A percentile compares a stretch with the other conserved stretches of the same genome.
phyloP scores from a whole-genome alignment of 2,113 vertebrate genomes.

The Siniperca knerii region DNA sequence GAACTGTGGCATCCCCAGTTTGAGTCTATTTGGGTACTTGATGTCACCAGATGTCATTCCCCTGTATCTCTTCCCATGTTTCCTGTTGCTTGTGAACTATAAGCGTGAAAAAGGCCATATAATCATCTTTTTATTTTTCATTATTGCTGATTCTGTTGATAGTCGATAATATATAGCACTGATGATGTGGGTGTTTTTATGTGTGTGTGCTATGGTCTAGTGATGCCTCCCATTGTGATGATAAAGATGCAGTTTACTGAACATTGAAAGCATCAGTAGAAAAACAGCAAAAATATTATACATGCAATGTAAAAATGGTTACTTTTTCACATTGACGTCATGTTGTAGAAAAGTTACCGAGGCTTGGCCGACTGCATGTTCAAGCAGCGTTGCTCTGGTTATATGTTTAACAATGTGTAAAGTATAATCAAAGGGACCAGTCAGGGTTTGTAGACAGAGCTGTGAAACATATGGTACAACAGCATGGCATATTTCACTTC shows the following conservation, averaged over 20 bases:
- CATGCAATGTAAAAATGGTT: background rate
- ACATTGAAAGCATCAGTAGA: background rate
- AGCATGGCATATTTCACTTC: constrained; percentile 63
- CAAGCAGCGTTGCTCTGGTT: constrained; percentile 13
- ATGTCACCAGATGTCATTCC: background rate
- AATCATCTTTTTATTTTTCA: background rate
- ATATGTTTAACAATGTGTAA: constrained; percentile 72
- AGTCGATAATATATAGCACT: background rate
- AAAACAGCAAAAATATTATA: background rate
- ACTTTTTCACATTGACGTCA: constrained; percentile 10
- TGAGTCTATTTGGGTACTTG: background rate
- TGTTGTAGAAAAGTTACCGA: background rate
- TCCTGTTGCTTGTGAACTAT: background rate
- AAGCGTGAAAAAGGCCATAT: background rate
- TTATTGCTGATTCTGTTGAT: background rate
- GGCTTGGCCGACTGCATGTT: constrained; percentile 6
- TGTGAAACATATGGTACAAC: constrained; percentile 78
- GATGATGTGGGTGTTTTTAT: background rate
- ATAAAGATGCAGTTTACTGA: background rate
- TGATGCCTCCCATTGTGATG: background rate
- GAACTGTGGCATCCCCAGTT: background rate
- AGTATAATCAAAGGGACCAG: constrained; percentile 75
- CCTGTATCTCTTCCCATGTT: background rate
- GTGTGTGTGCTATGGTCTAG: background rate
- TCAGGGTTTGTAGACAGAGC: constrained; percentile 68